Base-by-base conservation (phyloP, 2,113 vertebrate species). In the Atractosteus spatula region DNA sequence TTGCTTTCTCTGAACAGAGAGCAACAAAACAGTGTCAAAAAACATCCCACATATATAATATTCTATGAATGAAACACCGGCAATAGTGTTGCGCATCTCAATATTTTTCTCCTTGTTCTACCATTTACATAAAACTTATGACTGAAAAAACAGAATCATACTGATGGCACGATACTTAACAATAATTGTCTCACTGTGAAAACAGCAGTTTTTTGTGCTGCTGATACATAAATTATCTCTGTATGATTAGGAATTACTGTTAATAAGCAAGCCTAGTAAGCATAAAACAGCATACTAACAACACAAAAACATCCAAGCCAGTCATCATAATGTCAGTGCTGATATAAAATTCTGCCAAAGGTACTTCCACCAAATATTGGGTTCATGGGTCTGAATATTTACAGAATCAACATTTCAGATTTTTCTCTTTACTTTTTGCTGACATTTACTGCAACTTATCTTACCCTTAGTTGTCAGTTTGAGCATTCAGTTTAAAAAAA, bases 81-180 rank as follows among this genome's bases (percentile, higher is more conserved):
- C 54, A 74, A 69, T 69, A 44, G 55, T 41, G 44, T n/a, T 5
- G 57, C 3, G 14, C 14, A 59, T 59, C 68, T 69, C 56, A 42
- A 11, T 11, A 61, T 8, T 12, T 62, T 61, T 13, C 17, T 14
- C 57, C 6, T 7, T 68, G 43, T n/a, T 42, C 51, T 13, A 59
- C n/a, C 10, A 59, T 59, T 59, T 59, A 4, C 57, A 59, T 59
- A 59, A 59, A 59, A 59, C 5, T 51, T 10, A 59, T n/a, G 57
- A 16, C 56, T 59, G 56, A 12, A 59, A 12, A 59, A 59, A 3
- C 7, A 1, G n/a, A n/a, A 59, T 59, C 5, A 59, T 59, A 59
- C n/a, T 5, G n/a, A n/a, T 59, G 57, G 10, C 57, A 59, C 0
- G 4, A 59, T n/a, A 59, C 57, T n/a, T 59, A n/a, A 4, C 4